Evolutionary conservation across 2,113 vertebrate species (phyloP).

Genomic region (Leptobrachium ailaonicum): DNA sequence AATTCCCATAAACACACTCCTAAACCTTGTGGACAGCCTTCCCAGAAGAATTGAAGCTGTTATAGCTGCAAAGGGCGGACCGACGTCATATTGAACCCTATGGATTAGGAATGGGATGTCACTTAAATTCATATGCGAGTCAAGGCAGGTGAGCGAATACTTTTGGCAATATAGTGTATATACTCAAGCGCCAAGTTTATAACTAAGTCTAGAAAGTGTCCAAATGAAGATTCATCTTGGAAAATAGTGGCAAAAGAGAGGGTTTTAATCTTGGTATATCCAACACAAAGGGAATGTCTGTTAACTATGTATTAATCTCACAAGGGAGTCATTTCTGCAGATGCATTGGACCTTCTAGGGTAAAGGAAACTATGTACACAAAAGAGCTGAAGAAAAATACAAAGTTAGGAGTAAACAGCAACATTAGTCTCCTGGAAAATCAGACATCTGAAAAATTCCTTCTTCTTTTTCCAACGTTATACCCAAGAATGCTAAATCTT

Average conservation of each 20-base stretch:
- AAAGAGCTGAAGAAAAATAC: conserved; percentile 7
- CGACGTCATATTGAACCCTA: too few relatives aligned
- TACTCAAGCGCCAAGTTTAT: too few relatives aligned
- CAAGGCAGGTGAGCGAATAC: too few relatives aligned
- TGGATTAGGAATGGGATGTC: too few relatives aligned
- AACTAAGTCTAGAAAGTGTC: neutral
- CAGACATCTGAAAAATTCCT: conserved; percentile 27
- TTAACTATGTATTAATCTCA: conserved; percentile 15
- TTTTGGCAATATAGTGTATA: too few relatives aligned
- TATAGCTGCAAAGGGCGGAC: too few relatives aligned
- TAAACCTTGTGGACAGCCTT: too few relatives aligned
- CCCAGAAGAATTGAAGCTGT: too few relatives aligned
- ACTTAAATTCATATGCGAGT: too few relatives aligned
- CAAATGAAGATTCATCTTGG: neutral
- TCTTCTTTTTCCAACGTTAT: conserved; percentile 24
- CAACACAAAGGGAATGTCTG: conserved; percentile 15
- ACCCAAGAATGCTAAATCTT: conserved; percentile 31
- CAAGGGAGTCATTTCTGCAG: neutral
- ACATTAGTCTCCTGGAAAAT: conserved; percentile 29
- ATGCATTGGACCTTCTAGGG: neutral
- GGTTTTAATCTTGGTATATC: neutral
- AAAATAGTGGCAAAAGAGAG: neutral
- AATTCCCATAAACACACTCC: too few relatives aligned
- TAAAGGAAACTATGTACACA: conserved; percentile 9
- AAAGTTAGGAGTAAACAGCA: conserved; percentile 9